Evolutionary conservation across 2,888 invertebrate species (phyloP).

Genomic region (Meteorus cinctellus): DNA sequence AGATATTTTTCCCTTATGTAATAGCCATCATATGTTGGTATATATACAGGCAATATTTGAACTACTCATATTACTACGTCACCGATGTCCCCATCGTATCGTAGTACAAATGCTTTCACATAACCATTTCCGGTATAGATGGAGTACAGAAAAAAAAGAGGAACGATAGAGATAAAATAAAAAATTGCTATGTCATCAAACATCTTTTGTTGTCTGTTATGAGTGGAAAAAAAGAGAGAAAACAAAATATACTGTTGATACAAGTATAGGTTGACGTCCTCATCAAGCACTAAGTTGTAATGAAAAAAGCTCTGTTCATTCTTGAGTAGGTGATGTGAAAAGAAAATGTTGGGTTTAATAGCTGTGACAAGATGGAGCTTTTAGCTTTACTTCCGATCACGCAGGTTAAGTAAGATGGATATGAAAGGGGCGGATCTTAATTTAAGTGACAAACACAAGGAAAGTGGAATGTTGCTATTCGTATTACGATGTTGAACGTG

Average conservation of each 20-base stretch:
- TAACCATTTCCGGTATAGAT: neutral
- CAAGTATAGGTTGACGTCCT: neutral
- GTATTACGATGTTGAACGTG: neutral
- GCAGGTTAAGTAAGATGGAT: slow-evolving; percentile 8
- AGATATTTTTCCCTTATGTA: neutral
- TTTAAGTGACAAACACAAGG: neutral
- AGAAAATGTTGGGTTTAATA: slow-evolving; percentile 28
- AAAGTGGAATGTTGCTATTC: neutral
- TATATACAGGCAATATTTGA: neutral
- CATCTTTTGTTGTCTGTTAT: slow-evolving; percentile 13
- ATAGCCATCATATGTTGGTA: neutral
- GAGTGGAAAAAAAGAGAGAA: neutral
- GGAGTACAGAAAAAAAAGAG: neutral
- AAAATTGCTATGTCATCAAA: slow-evolving; percentile 29
- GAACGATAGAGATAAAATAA: neutral
- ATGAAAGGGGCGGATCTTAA: neutral
- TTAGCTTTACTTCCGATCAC: slow-evolving; percentile 22
- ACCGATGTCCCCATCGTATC: neutral
- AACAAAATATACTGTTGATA: slow-evolving; percentile 22
- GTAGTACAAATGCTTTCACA: neutral
- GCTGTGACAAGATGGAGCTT: slow-evolving; percentile 14
- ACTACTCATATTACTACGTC: slow-evolving; percentile 1
- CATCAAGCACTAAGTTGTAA: neutral
- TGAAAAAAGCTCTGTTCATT: neutral
- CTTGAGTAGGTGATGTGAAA: slow-evolving; percentile 1